phyloP scores from a whole-genome alignment of 2,888 invertebrate genomes.

The Drosophila anomalata region DNA sequence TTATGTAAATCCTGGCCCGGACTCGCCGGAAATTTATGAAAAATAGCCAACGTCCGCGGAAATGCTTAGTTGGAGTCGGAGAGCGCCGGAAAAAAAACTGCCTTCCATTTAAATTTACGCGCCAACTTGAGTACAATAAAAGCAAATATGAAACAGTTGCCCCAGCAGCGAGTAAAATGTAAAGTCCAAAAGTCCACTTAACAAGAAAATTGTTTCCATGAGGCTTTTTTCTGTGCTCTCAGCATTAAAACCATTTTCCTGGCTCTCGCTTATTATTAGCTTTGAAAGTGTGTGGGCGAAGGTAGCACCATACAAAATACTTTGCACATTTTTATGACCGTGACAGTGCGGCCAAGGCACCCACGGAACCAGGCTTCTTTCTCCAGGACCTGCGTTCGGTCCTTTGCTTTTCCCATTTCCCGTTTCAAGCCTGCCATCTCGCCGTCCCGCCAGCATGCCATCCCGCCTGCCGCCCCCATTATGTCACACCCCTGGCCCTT shows the following conservation, averaged over 20 bases:
- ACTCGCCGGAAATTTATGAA: constrained; percentile 23
- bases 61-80: constrained; percentile 25
- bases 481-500: constrained; percentile 49
- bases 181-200: constrained; percentile 64
- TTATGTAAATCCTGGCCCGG: constrained; percentile 35
- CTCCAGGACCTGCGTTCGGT: background rate
- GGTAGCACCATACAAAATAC: constrained; percentile 48
- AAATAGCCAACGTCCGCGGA: constrained; percentile 35
- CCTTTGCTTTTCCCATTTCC: constrained; percentile 9
- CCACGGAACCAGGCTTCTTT: constrained; percentile 10
- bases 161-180: constrained; percentile 32
- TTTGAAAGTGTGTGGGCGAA: constrained; percentile 16
- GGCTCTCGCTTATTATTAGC: constrained; percentile 53
- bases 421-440: constrained; percentile 14
- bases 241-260: constrained; percentile 49
- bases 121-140: constrained; percentile 61
- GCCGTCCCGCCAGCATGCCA: constrained; percentile 13
- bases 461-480: constrained; percentile 51
- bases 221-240: constrained; percentile 23
- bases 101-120: constrained; percentile 68
- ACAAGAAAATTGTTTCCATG: constrained; percentile 61
- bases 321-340: constrained; percentile 72
- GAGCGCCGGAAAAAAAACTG: constrained; percentile 32
- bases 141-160: constrained; percentile 55
- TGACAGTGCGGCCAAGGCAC: constrained; percentile 38